phyloP scores from a whole-genome alignment of 1,140 invertebrate species.

The Chelonus insularis region DNA sequence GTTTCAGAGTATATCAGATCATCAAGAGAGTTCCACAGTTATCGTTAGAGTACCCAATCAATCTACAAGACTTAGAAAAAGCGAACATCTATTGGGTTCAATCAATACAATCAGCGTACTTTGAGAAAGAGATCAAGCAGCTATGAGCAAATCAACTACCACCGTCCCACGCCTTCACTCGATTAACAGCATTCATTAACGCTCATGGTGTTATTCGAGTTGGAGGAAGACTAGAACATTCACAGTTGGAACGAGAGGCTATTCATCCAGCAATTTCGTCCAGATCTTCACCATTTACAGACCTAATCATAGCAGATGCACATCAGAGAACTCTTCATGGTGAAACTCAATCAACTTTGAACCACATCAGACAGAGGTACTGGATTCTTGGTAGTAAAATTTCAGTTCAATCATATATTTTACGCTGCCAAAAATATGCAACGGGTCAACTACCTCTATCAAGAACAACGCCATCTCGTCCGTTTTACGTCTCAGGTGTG shows the following conservation, averaged over 20 bases:
- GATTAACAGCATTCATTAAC: constrained; percentile 7
- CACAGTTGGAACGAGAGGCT: background rate
- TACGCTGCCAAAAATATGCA: too few species aligned
- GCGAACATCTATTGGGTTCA: background rate
- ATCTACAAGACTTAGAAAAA: background rate
- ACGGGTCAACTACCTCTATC: constrained; percentile 44
- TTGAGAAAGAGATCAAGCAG: background rate
- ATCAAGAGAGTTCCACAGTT: background rate
- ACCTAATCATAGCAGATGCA: constrained; percentile 28
- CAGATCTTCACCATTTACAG: background rate
- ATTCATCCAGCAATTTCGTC: background rate
- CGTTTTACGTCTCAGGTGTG: constrained; percentile 37
- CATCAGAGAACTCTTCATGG: constrained; percentile 36
- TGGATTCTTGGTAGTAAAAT: constrained; percentile 35
- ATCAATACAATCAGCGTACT: background rate
- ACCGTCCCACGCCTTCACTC: background rate
- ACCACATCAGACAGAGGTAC: background rate
- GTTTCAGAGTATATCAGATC: too few species aligned
- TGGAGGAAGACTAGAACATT: background rate
- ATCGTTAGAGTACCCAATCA: background rate
- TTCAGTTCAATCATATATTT: constrained; percentile 31
- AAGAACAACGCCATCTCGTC: constrained; percentile 30
- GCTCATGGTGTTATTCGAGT: background rate
- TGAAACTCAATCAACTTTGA: constrained; percentile 20
- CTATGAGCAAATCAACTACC: background rate